A percentile compares a stretch with the other conserved stretches of the same genome.
These are phyloP conservation scores for Archivesica marissinica DNA, from an alignment of 1,140 invertebrate genomes.

Conservation along the genomic window DNA sequence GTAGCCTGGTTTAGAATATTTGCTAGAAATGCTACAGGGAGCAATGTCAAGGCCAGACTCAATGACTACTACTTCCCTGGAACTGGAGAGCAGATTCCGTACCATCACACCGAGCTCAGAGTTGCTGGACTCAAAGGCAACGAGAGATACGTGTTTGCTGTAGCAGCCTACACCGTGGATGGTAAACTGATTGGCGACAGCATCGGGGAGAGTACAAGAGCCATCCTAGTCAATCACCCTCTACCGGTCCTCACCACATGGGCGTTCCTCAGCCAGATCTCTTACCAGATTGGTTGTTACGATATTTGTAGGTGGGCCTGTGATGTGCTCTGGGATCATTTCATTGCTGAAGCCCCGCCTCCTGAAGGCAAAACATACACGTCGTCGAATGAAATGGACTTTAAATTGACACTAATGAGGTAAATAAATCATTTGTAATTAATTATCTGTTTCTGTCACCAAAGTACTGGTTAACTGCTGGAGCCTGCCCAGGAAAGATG, in stretches of 20 bases:
- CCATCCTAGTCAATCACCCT: conserved; percentile 81
- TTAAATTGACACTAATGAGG: conserved; percentile 79
- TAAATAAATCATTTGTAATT: too few relatives aligned
- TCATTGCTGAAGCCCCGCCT: conserved; percentile 76
- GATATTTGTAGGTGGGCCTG: conserved; percentile 78
- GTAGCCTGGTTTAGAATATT: conserved; percentile 83
- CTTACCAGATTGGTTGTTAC: conserved; percentile 82
- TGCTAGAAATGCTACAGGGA: conserved; percentile 75
- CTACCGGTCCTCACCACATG: conserved; percentile 82
- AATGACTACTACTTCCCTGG: conserved; percentile 81
- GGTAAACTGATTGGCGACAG: conserved; percentile 82
- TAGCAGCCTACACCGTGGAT: conserved; percentile 82
- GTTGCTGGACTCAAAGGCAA: conserved; percentile 80
- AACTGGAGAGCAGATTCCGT: conserved; percentile 81
- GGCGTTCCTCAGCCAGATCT: conserved; percentile 81
- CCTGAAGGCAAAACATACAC: conserved; percentile 74
- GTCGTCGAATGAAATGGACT: conserved; percentile 76
- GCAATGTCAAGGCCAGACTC: conserved; percentile 82
- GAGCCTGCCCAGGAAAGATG: too few relatives aligned
- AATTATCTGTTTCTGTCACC: too few relatives aligned
- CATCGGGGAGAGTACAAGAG: conserved; percentile 82
- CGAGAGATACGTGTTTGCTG: conserved; percentile 83
- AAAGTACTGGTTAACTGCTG: too few relatives aligned
- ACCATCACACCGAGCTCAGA: conserved; percentile 74
- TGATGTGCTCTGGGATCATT: conserved; percentile 81